Base-by-base conservation (phyloP, 2,888 invertebrate genomes). In the Iphiclides podalirius region DNA sequence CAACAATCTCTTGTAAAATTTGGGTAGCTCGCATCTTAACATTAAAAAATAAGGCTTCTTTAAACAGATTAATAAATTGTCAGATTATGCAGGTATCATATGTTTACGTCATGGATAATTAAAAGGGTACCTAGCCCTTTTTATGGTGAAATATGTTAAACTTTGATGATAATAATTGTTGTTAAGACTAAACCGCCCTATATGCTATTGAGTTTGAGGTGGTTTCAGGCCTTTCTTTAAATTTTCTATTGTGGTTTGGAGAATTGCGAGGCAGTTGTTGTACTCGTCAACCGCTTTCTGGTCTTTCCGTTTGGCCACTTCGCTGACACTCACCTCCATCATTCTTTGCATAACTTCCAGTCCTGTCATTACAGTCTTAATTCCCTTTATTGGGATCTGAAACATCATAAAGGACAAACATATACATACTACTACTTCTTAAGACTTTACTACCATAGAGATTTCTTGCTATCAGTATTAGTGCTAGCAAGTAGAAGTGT, bases 301-400 rank as follows among this genome's bases (percentile, higher is more conserved):
- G 13, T 67, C 64, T 20, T 53, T 41, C 7, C 17, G 37, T 0
- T 54, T 53, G 3, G 49, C 34, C 0, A 47, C 53, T 1, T 49
- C 49, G 9, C 31, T 48, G 0, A 51, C 50, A 9, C 53, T 59
- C 15, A 67, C 62, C 15, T 70, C 64, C 63, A 67, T 67, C 66
- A 74, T 67, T 2, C 53, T 58, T 0, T 67, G 49, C 67, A 72
- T 70, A 9, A 70, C 64, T n/a, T 64, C 61, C 0, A 77, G 57
- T 0, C 70, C 73, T 0, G 68, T 54, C 13, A 59, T 45, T 4
- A 67, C 51, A 0, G 67, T 55, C 7, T 54, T 52, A 0, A 41
- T 38, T 0, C 70, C 67, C 0, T 68, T 53, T 9, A 75, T 57
- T 43, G 63, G 59, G 2, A 76, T 14, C 77, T 77, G 67, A 9